Conservation (phyloP, 2,888 invertebrate species). For the Sphaeridia pumilis region DNA sequence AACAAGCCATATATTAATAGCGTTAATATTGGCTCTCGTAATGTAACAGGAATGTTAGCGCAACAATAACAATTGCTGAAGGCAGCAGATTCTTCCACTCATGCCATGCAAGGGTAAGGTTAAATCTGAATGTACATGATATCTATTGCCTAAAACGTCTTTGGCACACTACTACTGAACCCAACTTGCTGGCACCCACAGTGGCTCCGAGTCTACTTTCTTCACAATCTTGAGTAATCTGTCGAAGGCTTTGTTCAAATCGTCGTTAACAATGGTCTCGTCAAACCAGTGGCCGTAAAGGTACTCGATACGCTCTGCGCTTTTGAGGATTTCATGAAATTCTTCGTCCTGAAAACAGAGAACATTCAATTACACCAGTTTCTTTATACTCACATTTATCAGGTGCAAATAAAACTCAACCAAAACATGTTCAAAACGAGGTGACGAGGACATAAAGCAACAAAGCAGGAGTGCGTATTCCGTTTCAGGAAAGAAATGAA, state of each 20-base stretch:
- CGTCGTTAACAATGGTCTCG: constrained; percentile 82
- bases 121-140: no score
- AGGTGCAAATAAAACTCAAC: not conserved
- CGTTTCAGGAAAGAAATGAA: not conserved
- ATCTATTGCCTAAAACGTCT: not conserved
- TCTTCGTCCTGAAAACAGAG: constrained; percentile 65
- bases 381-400: not conserved
- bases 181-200: constrained; percentile 95
- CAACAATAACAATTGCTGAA: no score
- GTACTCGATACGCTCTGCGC: constrained; percentile 76
- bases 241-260: constrained; percentile 71
- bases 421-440: not conserved
- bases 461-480: no score
- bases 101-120: no score
- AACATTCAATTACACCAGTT: not conserved
- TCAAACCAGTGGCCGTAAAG: constrained; percentile 90
- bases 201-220: constrained; percentile 77
- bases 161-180: constrained; percentile 57
- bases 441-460: no score
- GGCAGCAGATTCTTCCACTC: no score
- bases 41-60: no score
- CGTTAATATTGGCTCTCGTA: no score
- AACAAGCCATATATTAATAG: no score
- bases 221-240: constrained; percentile 69
- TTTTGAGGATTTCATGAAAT: constrained; percentile 71